Evolutionary conservation across 2,113 vertebrate genomes (phyloP).

Genomic region (Rhabdomys dilectus): DNA sequence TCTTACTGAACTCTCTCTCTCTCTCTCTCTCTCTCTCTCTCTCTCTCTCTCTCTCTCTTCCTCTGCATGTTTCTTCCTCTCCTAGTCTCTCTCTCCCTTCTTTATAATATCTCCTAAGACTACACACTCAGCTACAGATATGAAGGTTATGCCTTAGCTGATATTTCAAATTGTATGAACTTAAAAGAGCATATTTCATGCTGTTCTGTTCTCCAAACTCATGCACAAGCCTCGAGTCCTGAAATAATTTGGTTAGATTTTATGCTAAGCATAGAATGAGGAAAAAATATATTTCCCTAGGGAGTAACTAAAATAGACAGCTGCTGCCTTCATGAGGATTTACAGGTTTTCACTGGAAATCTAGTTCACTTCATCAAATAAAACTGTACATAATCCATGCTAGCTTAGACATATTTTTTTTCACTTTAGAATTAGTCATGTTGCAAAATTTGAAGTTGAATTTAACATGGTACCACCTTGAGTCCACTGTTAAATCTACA

Average conservation of each 20-base stretch:
- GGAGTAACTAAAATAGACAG: conserved; percentile 40
- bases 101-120: background rate
- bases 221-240: conserved; percentile 6
- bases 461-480: background rate
- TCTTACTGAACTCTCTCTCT: background rate
- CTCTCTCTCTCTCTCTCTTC: background rate
- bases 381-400: background rate
- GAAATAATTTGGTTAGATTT: conserved; percentile 65
- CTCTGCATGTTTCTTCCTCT: too few relatives aligned
- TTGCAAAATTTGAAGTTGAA: background rate
- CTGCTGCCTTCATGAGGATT: background rate
- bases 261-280: conserved; percentile 26
- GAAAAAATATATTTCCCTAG: background rate
- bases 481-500: background rate
- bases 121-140: background rate
- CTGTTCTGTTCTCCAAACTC: background rate
- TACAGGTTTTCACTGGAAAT: conserved; percentile 40
- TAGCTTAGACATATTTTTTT: background rate
- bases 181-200: conserved; percentile 63
- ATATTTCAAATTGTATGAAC: conserved; percentile 15
- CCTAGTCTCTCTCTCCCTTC: background rate
- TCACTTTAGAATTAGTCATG: background rate
- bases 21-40: background rate
- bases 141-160: background rate
- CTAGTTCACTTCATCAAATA: background rate